phyloP scores from a whole-genome alignment of 2,797 vertebrate species.

The Decapterus maruadsi region DNA sequence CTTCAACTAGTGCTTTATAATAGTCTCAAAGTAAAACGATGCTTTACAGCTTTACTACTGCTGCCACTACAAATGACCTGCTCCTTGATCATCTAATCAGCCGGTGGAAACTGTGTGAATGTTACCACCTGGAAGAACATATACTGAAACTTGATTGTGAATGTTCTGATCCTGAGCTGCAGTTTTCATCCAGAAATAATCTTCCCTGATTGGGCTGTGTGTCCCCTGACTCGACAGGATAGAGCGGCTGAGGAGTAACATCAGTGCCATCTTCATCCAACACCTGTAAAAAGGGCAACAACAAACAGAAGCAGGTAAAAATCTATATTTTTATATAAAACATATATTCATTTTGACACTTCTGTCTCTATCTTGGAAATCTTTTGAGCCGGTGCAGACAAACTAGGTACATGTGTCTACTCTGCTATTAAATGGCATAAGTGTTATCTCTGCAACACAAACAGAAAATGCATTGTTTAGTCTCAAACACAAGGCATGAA shows the following conservation, averaged over 20 bases:
- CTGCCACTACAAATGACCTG: neutral
- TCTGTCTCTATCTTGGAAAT: no score
- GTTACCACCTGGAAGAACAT: constrained; percentile 60
- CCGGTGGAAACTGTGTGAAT: neutral
- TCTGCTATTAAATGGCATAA: no score
- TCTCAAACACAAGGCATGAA: no score
- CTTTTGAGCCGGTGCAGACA: no score
- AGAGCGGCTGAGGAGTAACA: constrained; percentile 88
- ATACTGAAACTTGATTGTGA: constrained; percentile 69
- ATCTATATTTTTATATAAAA: no score
- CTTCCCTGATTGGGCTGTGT: constrained; percentile 70
- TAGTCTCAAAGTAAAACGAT: neutral
- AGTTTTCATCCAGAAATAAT: constrained; percentile 76
- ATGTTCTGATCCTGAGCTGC: constrained; percentile 69
- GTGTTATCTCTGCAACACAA: no score
- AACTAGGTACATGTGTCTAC: no score
- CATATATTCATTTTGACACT: no score
- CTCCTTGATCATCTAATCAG: constrained; percentile 1
- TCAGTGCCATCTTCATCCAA: constrained; percentile 85
- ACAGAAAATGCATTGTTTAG: no score
- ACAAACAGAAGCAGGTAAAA: no score
- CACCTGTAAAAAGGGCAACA: constrained; percentile 79
- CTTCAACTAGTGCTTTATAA: neutral
- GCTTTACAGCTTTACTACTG: neutral
- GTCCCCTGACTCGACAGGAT: constrained; percentile 70